Evolutionary conservation across 2,797 vertebrate species (phyloP).

Genomic region (Eupleurogrammus muticus): DNA sequence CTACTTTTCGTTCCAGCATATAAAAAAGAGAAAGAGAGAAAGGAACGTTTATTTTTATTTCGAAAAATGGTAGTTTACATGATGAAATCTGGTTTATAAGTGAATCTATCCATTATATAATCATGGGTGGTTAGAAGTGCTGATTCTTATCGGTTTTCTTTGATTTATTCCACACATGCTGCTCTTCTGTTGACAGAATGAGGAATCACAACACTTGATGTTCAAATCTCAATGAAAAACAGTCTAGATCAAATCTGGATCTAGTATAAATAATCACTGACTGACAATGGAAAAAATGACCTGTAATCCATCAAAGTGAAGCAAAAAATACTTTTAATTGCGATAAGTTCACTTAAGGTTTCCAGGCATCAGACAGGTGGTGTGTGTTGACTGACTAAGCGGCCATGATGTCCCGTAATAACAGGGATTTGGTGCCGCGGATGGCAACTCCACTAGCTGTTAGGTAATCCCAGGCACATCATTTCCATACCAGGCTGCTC

Average conservation of each 20-base stretch:
- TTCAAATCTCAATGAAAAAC: not conserved
- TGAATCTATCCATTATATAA: not conserved
- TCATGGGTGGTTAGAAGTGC: not conserved
- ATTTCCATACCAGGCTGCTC: constrained; percentile 33
- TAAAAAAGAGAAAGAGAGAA: not conserved
- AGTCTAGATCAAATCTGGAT: too few relatives aligned
- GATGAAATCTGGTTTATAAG: not conserved
- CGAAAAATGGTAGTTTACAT: not conserved
- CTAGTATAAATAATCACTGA: not conserved
- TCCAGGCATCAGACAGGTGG: not conserved
- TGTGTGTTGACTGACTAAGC: not conserved
- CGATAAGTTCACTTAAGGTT: not conserved
- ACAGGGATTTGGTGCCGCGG: constrained; percentile 10
- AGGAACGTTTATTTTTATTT: not conserved
- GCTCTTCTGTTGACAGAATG: not conserved
- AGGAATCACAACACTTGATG: not conserved
- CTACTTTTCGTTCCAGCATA: not conserved
- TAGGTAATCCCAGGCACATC: constrained; percentile 28
- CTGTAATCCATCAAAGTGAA: not conserved
- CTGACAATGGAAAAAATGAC: not conserved
- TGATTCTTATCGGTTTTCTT: not conserved
- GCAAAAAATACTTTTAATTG: too few relatives aligned
- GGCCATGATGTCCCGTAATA: not conserved
- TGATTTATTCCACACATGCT: not conserved
- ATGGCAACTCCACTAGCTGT: constrained; percentile 26